Base-by-base conservation (phyloP, 2,113 vertebrate species). In the Cynoglossus semilaevis region DNA sequence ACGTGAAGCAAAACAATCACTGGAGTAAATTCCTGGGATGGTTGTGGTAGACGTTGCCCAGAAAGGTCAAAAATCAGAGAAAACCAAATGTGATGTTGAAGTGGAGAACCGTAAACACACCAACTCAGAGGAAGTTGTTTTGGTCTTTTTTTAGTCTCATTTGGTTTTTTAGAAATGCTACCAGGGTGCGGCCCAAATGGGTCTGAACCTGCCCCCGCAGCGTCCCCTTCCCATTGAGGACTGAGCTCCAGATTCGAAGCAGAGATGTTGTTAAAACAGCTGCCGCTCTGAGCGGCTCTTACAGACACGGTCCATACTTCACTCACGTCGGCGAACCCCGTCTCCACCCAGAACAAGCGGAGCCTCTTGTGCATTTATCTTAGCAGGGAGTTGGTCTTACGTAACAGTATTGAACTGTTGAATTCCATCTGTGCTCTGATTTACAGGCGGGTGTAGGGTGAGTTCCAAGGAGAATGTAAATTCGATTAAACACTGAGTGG, bases 11-110 rank as follows among this genome's bases (percentile, higher is more conserved):
- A 90, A 90, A 90, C 89, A 90, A 85, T 88, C 71, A 84, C 86
- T 83, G 77, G 82, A 84, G 85, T 86, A 84, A 80, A 91, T 91
- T 90, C 88, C 85, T 83, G 73, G 63, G 60, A 89, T 91, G 73
- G 56, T 67, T 85, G 85, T 4, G 88, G 87, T 41, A 9, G 48
- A 60, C 66, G 59, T 67, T 45, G 43, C 70, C 72, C 73, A 66
- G 67, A 77, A 72, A 79, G 49, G 50, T 64, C 70, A 59, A 81
- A 84, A 72, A n/a, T 74, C 14, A 37, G 47, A 79, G 65, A 19
- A 63, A 77, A 74, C 47, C 45, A 55, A 83, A 65, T 60, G 15
- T 57, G 57, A 82, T 45, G 60, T 63, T 70, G 52, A 69, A 74
- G 77, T 38, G 41, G 52, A 60, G 48, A 36, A 68, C 16, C 22